Evolutionary conservation across 2,113 vertebrate species (phyloP).

Genomic region (Pimephales promelas): DNA sequence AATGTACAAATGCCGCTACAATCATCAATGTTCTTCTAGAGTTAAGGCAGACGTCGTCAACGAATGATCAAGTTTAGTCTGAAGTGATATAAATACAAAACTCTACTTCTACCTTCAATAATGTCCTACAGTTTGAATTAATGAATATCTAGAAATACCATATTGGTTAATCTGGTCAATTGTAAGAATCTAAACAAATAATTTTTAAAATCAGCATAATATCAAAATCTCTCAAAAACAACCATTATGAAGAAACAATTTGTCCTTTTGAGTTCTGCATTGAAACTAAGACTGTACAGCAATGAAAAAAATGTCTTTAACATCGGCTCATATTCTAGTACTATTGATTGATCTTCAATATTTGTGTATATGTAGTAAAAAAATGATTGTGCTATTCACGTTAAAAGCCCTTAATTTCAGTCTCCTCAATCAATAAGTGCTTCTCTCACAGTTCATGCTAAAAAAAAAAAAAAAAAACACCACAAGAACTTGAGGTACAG

Average conservation of each 20-base stretch:
- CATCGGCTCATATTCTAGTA: conserved; percentile 5
- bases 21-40: background rate
- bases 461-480: conserved; percentile 13
- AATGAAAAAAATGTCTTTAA: conserved; percentile 46
- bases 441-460: conserved; percentile 30
- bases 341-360: background rate
- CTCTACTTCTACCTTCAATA: background rate
- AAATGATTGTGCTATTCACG: background rate
- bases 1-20: background rate
- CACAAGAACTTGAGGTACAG: conserved; percentile 70
- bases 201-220: conserved; percentile 16
- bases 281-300: conserved; percentile 60
- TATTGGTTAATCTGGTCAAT: conserved; percentile 16
- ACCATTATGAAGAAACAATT: background rate
- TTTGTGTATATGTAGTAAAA: background rate
- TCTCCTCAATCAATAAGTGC: conserved; percentile 23
- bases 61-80: conserved; percentile 19
- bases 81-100: conserved; percentile 13
- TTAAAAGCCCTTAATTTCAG: conserved; percentile 7
- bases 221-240: conserved; percentile 29
- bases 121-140: background rate
- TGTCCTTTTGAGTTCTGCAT: background rate
- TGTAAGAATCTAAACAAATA: conserved; percentile 17
- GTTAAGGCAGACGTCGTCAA: background rate
- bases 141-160: background rate